Base-by-base conservation (phyloP, 2,797 vertebrate species). In the Hydrophis major region DNA sequence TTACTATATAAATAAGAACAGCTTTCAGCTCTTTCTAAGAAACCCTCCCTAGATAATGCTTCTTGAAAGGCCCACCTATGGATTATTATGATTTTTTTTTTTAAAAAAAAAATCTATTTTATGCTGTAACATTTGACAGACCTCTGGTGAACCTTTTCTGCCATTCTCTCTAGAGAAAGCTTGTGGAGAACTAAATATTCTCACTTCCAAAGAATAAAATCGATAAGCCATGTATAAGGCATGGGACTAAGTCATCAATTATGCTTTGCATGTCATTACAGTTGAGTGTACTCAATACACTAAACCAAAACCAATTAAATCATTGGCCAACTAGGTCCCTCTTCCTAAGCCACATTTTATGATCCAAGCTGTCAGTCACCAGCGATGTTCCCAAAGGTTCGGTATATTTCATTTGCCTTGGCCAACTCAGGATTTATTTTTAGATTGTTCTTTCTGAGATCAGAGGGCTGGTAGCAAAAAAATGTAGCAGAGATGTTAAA, bases 111-210 rank as follows among this genome's bases (percentile, higher is more conserved):
- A 18, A 83, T 92, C 60, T 37, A 90, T 92, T 89, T 93, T 25
- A 50, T 8, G 4, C 93, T 63, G 89, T 95, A 92, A 78, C 93
- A 83, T 55, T 93, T 87, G 87, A 83, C 93, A 90, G 90, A 93
- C 87, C 88, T 63, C 66, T 18, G 5, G 47, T 60, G 55, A 89
- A 86, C 90, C 92, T 60, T 87, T 88, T 93, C 88, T 37, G 32
- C 22, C 0, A 0, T 78, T 95, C 95, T 91, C 16, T 74, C 94
- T 1, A 6, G 66, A 78, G 25, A 37, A 42, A 86, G 47, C 6
- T n/a, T 0, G 20, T 28, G 22, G 10, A 55, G 32, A 60, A 1
- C 11, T 20, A 50, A 13, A 28, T 53, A 4, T 53, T 69, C 13
- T 47, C 66, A 12, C 37, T 42, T 16, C 22, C 13, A 14, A 32